Conservation (phyloP, 2,888 invertebrate genomes). For the Machimus atricapillus region DNA sequence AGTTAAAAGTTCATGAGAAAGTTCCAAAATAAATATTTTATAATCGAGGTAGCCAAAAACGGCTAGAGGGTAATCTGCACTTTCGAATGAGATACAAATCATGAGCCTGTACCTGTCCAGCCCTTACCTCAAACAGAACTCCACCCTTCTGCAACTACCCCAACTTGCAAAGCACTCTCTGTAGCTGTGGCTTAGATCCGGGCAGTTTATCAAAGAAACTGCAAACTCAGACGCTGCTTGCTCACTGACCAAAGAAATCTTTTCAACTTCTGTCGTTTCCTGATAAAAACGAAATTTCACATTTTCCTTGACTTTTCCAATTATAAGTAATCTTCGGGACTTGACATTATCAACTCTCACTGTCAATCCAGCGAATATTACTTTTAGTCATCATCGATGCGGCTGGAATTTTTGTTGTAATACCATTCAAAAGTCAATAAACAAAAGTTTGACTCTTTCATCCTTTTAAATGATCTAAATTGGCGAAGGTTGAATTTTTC, state of each 20-base stretch:
- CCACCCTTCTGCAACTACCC: neutral
- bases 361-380: constrained; percentile 33
- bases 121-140: neutral
- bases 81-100: neutral
- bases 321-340: constrained; percentile 33
- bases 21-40: too few relatives aligned
- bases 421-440: neutral
- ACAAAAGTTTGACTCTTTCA: neutral
- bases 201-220: neutral
- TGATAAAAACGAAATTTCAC: constrained; percentile 38
- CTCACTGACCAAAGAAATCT: constrained; percentile 15
- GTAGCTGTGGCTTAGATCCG: neutral
- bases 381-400: neutral
- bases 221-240: constrained; percentile 2
- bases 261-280: constrained; percentile 29
- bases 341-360: constrained; percentile 36
- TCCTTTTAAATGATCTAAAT: neutral
- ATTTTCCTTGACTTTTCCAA: constrained; percentile 39
- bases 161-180: neutral
- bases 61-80: neutral
- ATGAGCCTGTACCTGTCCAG: neutral
- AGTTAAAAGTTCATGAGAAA: too few relatives aligned
- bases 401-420: neutral
- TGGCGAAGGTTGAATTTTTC: neutral
- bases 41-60: neutral